phyloP scores from a whole-genome alignment of 2,888 invertebrate species.

The Cordylochernes scorpioides region DNA sequence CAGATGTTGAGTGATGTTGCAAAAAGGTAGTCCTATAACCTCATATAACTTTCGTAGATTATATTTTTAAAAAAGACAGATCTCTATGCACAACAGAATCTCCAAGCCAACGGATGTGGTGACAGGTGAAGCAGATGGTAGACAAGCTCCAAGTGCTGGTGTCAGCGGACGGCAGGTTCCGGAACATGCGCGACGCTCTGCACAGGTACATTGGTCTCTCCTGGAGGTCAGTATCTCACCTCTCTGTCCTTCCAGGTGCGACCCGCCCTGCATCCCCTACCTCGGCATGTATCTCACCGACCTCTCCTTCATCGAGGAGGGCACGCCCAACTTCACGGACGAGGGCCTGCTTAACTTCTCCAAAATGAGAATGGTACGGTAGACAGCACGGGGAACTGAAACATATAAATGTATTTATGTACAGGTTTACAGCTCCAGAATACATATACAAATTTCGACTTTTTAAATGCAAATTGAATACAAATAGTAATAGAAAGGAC shows the following conservation, averaged over 20 bases:
- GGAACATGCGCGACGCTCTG: conserved; percentile 55
- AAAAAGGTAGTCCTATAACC: too few relatives aligned
- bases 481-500: background rate
- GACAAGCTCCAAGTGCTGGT: conserved; percentile 60
- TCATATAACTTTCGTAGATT: too few relatives aligned
- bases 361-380: conserved; percentile 67
- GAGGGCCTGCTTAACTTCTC: conserved; percentile 69
- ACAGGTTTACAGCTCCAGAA: too few relatives aligned
- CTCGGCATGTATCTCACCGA: conserved; percentile 69
- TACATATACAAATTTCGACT: background rate
- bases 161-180: conserved; percentile 62
- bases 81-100: too few relatives aligned
- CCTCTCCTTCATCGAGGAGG: conserved; percentile 72
- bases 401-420: too few relatives aligned
- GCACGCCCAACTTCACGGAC: conserved; percentile 64
- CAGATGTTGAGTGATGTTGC: too few relatives aligned
- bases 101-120: too few relatives aligned
- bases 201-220: conserved; percentile 31
- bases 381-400: too few relatives aligned
- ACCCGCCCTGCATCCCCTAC: conserved; percentile 62
- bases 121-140: conserved; percentile 55
- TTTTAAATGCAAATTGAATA: background rate
- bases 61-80: too few relatives aligned
- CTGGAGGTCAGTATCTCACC: background rate
- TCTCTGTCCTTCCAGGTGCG: conserved; percentile 29